Evolutionary conservation across 2,113 vertebrate species (phyloP), one percentile per base, ranked within the genome.

Genomic region (Phrynosoma blainvillii): DNA sequence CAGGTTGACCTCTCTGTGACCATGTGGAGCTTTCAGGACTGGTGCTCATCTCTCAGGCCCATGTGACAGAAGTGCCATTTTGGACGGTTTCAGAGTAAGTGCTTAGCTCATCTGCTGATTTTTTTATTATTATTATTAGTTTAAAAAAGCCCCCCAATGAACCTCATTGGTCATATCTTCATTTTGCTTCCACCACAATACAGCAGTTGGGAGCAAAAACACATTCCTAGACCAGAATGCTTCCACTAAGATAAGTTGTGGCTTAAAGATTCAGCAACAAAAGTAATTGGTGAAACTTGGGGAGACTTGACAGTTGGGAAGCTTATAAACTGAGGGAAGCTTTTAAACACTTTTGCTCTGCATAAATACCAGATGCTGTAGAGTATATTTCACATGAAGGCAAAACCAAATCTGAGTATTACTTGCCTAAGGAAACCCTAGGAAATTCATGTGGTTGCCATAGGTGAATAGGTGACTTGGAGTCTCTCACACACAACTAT

Each of bases 11-110:
- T 82, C 52, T 77, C 70, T 0, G 13, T 87, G 92, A 92, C 93
- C 93, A 95, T 95, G 96, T 77, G 1, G 79, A 0, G 2, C 59
- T 85, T 87, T 80, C 88, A 18, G 9, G 82, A 81, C 82, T 5
- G 0, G 25, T 84, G 0, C 0, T 42, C 77, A 0, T 0, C 82
- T 87, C 77, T 0, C 0, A 92, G 87, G 68, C 94, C 83, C 0
- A 93, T 0, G 88, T 96, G 94, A 96, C 88, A 0, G 20, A 0
- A 2, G 84, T 1, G 0, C 84, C 52, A 85, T 84, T 91, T 87
- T 86, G 85, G 92, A 92, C 87, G 85, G 93, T 96, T 95, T 94
- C 80, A 0, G 9, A 89, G 94, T 96, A 79, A 91, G 96, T 94
- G 59, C 10, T 65, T 77, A 13, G 42, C 47, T 54, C 16, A 3